phyloP scores from a whole-genome alignment of 2,113 vertebrate species.

The Clarias gariepinus region DNA sequence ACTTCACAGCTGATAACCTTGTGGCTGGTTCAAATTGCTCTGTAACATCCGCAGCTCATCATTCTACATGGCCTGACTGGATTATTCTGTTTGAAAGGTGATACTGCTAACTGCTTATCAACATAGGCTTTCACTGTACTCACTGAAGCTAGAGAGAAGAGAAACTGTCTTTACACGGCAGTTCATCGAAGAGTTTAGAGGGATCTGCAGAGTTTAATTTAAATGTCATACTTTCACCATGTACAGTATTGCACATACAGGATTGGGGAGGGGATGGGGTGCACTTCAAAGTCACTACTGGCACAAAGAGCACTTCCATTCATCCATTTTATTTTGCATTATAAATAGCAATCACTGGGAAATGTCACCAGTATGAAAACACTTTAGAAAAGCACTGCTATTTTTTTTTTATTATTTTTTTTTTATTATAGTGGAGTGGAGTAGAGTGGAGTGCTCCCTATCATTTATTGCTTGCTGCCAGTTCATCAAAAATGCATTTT shows the following conservation, averaged over 20 bases:
- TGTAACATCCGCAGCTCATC: slow-evolving; percentile 18
- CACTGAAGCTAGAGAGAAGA: neutral
- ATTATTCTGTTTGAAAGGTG: slow-evolving; percentile 33
- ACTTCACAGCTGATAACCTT: slow-evolving; percentile 40
- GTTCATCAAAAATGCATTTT: slow-evolving; percentile 62
- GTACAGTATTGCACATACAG: slow-evolving; percentile 19
- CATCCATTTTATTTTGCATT: slow-evolving; percentile 68
- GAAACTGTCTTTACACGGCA: slow-evolving; percentile 19
- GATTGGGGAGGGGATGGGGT: slow-evolving; percentile 43
- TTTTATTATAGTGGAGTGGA: slow-evolving; percentile 23
- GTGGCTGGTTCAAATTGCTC: slow-evolving; percentile 33
- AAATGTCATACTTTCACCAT: slow-evolving; percentile 14
- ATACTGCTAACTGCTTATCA: slow-evolving; percentile 33
- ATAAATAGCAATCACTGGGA: slow-evolving; percentile 76
- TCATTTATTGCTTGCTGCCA: slow-evolving; percentile 56
- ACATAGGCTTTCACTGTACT: slow-evolving; percentile 6
- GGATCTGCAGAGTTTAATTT: neutral
- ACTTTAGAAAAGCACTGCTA: slow-evolving; percentile 53
- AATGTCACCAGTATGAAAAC: slow-evolving; percentile 71
- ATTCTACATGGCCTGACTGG: slow-evolving; percentile 9
- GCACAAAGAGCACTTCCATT: slow-evolving; percentile 67
- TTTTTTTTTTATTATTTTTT: slow-evolving; percentile 66
- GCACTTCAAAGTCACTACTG: slow-evolving; percentile 63
- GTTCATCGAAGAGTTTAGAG: slow-evolving; percentile 11
- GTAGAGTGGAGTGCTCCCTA: slow-evolving; percentile 42